phyloP scores from a whole-genome alignment of 1,140 invertebrate genomes.

The Nomia melanderi region DNA sequence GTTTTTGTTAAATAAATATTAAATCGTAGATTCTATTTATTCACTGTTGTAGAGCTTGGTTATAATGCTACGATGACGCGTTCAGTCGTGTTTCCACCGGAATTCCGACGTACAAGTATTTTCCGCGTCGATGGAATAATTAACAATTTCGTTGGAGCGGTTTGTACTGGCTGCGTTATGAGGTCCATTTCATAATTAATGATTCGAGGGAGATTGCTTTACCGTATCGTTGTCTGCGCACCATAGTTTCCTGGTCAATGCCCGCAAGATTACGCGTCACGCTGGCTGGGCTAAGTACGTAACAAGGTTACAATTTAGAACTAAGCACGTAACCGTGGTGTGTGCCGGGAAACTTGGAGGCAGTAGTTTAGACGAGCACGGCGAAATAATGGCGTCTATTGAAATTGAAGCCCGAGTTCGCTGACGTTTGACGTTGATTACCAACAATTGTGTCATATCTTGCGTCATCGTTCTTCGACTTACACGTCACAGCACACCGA shows the following conservation, averaged over 20 bases:
- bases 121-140: background rate
- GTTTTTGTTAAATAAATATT: no score
- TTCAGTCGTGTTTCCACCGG: no score
- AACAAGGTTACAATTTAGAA: conserved; percentile 47
- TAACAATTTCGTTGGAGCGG: background rate
- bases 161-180: background rate
- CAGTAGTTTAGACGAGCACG: background rate
- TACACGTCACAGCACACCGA: background rate
- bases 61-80: no score
- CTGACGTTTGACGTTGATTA: conserved; percentile 4
- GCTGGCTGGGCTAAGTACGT: conserved; percentile 32
- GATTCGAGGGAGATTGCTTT: conserved; percentile 15
- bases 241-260: conserved; percentile 29
- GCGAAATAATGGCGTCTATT: background rate
- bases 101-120: background rate
- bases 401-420: background rate
- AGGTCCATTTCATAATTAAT: conserved; percentile 11
- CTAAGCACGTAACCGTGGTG: conserved; percentile 16
- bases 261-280: conserved; percentile 38
- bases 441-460: background rate
- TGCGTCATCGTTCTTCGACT: background rate
- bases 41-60: no score
- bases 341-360: background rate
- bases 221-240: conserved; percentile 25
- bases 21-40: no score